A percentile compares a stretch with the other conserved stretches of the same genome.
Evolutionary conservation across 2,888 invertebrate species (phyloP).

Genomic region (Tortrix viridana): DNA sequence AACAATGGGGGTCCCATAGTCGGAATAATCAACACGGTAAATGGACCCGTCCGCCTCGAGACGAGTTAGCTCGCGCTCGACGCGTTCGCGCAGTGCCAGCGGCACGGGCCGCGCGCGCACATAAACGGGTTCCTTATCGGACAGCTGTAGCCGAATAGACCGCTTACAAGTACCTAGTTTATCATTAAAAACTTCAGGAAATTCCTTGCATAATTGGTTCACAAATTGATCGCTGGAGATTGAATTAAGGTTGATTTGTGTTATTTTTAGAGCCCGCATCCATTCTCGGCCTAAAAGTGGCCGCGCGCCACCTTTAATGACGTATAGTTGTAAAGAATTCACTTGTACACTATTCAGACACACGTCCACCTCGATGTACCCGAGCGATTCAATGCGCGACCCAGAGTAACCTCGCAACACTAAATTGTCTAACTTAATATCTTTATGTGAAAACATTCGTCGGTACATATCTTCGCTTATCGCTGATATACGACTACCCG

Average conservation of each 20-base stretch:
- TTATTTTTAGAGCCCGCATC: conserved; percentile 18
- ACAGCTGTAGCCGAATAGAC: conserved; percentile 27
- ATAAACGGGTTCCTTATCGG: conserved; percentile 27
- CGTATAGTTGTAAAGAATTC: no score
- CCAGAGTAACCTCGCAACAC: conserved; percentile 34
- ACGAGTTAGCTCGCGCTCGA: conserved; percentile 29
- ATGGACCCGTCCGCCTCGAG: conserved; percentile 36
- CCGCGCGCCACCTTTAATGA: conserved; percentile 11
- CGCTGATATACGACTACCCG: no score
- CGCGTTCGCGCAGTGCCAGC: conserved; percentile 34
- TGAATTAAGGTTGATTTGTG: conserved; percentile 16
- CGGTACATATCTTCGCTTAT: conserved; percentile 23
- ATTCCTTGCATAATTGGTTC: conserved; percentile 24
- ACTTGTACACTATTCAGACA: neutral
- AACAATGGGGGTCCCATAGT: conserved; percentile 35
- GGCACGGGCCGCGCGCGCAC: conserved; percentile 36
- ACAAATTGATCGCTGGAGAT: neutral
- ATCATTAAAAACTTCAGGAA: conserved; percentile 32
- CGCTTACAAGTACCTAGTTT: conserved; percentile 38
- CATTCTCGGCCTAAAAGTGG: conserved; percentile 6
- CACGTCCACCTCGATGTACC: conserved; percentile 36
- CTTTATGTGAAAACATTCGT: conserved; percentile 12
- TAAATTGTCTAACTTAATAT: conserved; percentile 38
- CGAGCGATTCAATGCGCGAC: conserved; percentile 36
- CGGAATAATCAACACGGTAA: conserved; percentile 36